Evolutionary conservation across 2,113 vertebrate genomes (phyloP).

Genomic region (Bombycilla garrulus): DNA sequence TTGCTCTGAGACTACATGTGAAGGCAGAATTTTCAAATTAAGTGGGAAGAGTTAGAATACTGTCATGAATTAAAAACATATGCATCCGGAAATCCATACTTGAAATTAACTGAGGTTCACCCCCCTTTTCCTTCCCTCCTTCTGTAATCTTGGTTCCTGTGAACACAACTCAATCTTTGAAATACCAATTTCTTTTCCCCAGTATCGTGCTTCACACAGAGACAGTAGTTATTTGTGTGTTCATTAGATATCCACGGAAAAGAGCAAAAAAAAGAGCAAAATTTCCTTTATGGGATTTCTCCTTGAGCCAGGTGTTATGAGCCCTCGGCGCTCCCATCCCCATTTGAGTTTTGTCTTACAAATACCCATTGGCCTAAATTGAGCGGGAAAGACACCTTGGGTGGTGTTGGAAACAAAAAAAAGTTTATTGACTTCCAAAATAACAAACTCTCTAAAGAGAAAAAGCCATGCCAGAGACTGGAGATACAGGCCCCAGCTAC

Average conservation of each 20-base stretch:
- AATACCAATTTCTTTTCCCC: background rate
- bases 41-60: background rate
- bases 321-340: too few relatives aligned
- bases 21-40: background rate
- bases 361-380: too few relatives aligned
- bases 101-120: background rate
- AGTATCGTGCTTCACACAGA: background rate
- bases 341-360: too few relatives aligned
- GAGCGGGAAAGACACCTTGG: too few relatives aligned
- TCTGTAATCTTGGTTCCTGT: background rate
- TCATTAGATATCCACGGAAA: background rate
- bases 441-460: too few relatives aligned
- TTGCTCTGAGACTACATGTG: background rate
- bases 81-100: background rate
- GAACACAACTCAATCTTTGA: background rate
- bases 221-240: background rate
- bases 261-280: background rate
- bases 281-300: too few relatives aligned
- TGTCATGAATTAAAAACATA: background rate
- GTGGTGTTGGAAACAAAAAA: too few relatives aligned
- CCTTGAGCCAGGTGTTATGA: too few relatives aligned
- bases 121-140: background rate
- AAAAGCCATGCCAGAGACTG: too few relatives aligned
- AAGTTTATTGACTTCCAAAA: too few relatives aligned
- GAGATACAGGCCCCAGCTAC: too few relatives aligned